Base-by-base conservation (phyloP, 2,797 vertebrate species). In the Ibycter americanus region DNA sequence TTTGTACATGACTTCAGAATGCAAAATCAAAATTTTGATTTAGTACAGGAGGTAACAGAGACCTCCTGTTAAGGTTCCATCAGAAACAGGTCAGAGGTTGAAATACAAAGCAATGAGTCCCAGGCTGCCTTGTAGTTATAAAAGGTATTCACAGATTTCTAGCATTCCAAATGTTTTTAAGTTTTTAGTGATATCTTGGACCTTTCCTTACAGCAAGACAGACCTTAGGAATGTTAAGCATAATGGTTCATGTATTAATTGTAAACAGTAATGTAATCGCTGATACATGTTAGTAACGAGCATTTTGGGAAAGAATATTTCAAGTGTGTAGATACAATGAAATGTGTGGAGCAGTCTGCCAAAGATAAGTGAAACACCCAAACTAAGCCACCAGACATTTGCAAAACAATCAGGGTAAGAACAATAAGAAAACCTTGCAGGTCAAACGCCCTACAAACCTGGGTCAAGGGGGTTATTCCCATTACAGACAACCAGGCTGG, bases 1-100 rank as follows among this genome's bases (percentile, higher is more conserved):
- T 91, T 91, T 93, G 44, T 83, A 93, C 93, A 71, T 74, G 52
- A 85, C 29, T 65, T 87, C 36, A 36, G 59, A 52, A 77, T 95
- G 44, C 27, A 83, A 80, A 89, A 83, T 79, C 73, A 73, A 38
- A 38, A 26, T 80, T 89, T 79, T 93, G 70, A 71, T 90, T 82
- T 73, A 84, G 80, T 54, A 22, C n/a, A 77, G 67, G 88, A 93
- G 62, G 74, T 77, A 80, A 65, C 25, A 63, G 94, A 89, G 83
- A 66, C 47, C 12, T 59, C 59, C 59, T 61, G 31, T 71, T 87
- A 51, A 92, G 29, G 17, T 77, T 95, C 83, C 44, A 38, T 59
- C 66, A 94, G 70, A 80, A 84, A 65, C 20, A 84, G 70, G 51
- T 89, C 85, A 87, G 73, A 68, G 40, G 51, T 52, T 94, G 81